Percentiles rank a stretch among this genome's conserved stretches.
phyloP scores from a whole-genome alignment of 2,888 invertebrate genomes.

The Eristalis intricaria region DNA sequence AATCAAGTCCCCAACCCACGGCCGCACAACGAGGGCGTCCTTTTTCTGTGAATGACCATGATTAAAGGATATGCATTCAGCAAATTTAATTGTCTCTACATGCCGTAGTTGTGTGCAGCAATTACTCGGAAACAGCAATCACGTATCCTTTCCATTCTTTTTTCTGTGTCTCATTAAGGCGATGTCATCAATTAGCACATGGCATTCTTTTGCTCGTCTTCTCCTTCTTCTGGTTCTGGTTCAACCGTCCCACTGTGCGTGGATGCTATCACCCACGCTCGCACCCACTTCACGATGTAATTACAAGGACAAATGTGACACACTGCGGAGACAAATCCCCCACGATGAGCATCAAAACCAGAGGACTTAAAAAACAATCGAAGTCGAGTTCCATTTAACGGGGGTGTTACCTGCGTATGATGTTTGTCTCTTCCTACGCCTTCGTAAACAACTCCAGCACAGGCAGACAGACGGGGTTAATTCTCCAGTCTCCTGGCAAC shows the following conservation, averaged over 20 bases:
- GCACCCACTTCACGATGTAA: not conserved
- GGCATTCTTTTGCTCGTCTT: not conserved
- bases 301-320: not conserved
- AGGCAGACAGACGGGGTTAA: not conserved
- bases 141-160: not conserved
- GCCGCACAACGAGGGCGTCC: not conserved
- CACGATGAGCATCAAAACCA: not conserved
- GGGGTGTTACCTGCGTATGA: not conserved
- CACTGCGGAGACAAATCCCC: not conserved
- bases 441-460: not conserved
- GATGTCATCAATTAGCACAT: slow-evolving; percentile 16
- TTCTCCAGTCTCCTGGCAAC: not conserved
- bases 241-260: not conserved
- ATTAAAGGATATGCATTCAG: slow-evolving; percentile 6
- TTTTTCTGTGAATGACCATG: not conserved
- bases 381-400: not conserved
- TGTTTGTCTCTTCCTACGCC: not conserved
- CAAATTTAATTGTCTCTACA: slow-evolving; percentile 13
- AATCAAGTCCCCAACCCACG: not conserved
- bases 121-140: slow-evolving; percentile 6
- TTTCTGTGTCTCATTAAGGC: not conserved
- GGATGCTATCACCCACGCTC: not conserved
- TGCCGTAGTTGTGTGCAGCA: not conserved
- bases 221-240: no score
- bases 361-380: not conserved